These are phyloP conservation scores for Drosophila anomelani DNA, from an alignment of 2,888 invertebrate species.

Conservation along the genomic window DNA sequence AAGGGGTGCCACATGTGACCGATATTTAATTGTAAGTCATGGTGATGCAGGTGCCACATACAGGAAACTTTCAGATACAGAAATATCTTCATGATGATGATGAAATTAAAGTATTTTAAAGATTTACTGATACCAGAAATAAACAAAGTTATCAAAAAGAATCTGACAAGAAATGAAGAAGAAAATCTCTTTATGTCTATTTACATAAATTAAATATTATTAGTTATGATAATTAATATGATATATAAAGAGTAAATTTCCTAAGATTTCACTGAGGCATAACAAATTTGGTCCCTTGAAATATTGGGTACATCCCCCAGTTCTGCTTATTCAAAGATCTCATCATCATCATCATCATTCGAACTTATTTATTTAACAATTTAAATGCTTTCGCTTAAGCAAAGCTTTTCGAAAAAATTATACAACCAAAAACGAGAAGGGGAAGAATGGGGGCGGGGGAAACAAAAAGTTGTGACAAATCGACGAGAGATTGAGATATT, in stretches of 20 bases:
- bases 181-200: background rate
- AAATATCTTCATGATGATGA: background rate
- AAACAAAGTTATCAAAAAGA: too few relatives aligned
- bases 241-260: too few relatives aligned
- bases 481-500: constrained; percentile 38
- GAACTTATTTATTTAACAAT: constrained; percentile 45
- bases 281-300: background rate
- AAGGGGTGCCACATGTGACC: constrained; percentile 33
- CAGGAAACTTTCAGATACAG: background rate
- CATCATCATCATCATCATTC: background rate
- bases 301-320: constrained; percentile 18
- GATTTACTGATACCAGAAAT: background rate
- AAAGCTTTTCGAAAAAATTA: constrained; percentile 30
- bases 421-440: background rate
- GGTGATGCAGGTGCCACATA: constrained; percentile 14
- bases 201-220: background rate
- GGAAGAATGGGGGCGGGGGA: background rate
- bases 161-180: background rate
- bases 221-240: background rate
- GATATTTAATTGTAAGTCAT: constrained; percentile 33
- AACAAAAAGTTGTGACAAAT: constrained; percentile 27
- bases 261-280: too few relatives aligned
- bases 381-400: constrained; percentile 41
- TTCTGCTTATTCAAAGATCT: background rate
- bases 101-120: background rate